Percentiles rank a stretch among this genome's conserved stretches.
phyloP scores from a whole-genome alignment of 2,888 invertebrate species.

The Poecilus cupreus region DNA sequence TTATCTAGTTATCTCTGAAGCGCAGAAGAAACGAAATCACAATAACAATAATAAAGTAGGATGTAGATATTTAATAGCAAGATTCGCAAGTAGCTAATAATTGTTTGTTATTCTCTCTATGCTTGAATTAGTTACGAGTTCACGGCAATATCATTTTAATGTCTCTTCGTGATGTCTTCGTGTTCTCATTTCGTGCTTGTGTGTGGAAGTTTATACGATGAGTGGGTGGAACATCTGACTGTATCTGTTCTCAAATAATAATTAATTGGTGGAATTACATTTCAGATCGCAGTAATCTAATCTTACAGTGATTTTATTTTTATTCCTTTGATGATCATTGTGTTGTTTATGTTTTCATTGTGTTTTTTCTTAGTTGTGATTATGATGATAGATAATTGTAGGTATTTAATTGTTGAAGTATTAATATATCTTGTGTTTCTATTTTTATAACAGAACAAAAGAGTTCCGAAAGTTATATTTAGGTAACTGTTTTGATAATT shows the following conservation, averaged over 20 bases:
- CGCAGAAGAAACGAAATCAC: neutral
- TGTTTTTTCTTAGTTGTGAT: too few relatives aligned
- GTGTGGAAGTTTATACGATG: too few relatives aligned
- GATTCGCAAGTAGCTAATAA: neutral
- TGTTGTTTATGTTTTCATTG: neutral
- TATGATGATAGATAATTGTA: too few relatives aligned
- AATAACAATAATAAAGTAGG: conserved; percentile 12
- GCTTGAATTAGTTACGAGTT: conserved; percentile 22
- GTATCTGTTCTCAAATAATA: neutral
- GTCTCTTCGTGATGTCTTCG: neutral
- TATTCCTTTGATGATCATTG: too few relatives aligned
- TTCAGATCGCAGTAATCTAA: neutral
- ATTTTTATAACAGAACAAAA: too few relatives aligned
- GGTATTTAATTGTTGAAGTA: too few relatives aligned
- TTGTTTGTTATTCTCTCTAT: neutral
- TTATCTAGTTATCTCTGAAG: neutral
- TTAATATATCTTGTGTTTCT: too few relatives aligned
- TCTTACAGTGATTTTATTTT: neutral
- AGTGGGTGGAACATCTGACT: neutral
- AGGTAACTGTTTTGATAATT: too few relatives aligned
- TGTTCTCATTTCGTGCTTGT: neutral
- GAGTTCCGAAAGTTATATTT: too few relatives aligned
- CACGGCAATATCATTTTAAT: conserved; percentile 4
- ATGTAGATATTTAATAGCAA: neutral
- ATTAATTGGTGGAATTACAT: neutral